phyloP scores from a whole-genome alignment of 37 sponge, comb jelly and placozoan species.

The Eunapius fragilis region DNA sequence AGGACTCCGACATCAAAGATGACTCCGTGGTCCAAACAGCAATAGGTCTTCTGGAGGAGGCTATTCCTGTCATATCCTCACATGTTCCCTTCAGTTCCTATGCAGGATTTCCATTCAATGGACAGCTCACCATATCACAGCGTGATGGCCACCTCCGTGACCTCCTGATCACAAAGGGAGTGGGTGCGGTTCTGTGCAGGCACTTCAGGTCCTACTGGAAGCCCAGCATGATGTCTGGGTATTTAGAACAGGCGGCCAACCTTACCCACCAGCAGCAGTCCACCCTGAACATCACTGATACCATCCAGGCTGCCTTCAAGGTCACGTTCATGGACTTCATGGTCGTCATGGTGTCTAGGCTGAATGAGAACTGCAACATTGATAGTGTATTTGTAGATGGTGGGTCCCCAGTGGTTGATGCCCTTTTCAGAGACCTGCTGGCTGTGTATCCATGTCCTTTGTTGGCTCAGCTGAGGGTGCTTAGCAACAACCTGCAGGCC shows the following conservation, averaged over 20 bases:
- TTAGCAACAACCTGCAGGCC: conserved; percentile 9
- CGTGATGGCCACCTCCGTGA: neutral
- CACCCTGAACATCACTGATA: conserved; percentile 2
- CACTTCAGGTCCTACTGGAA: conserved; percentile 35
- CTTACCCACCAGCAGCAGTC: neutral
- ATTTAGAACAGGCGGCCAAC: conserved; percentile 5
- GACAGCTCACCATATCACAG: neutral
- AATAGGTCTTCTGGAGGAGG: neutral
- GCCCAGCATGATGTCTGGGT: neutral
- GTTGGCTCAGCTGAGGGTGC: conserved; percentile 10
- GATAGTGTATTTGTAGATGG: neutral
- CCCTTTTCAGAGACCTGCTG: neutral
- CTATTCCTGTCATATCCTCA: neutral
- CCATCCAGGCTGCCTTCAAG: conserved; percentile 31
- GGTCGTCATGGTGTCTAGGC: conserved; percentile 16
- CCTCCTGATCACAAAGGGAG: conserved; percentile 5
- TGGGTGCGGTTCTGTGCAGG: conserved; percentile 6
- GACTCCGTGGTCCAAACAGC: neutral
- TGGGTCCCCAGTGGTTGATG: neutral
- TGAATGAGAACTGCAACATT: conserved; percentile 42
- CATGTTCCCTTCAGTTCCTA: neutral
- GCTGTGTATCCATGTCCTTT: neutral
- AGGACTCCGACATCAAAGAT: neutral
- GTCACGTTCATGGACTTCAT: conserved; percentile 36
- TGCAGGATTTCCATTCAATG: neutral